Evolutionary conservation across 2,888 invertebrate genomes (phyloP), one percentile per base, ranked within the genome.

Genomic region (Cataglyphis livida): DNA sequence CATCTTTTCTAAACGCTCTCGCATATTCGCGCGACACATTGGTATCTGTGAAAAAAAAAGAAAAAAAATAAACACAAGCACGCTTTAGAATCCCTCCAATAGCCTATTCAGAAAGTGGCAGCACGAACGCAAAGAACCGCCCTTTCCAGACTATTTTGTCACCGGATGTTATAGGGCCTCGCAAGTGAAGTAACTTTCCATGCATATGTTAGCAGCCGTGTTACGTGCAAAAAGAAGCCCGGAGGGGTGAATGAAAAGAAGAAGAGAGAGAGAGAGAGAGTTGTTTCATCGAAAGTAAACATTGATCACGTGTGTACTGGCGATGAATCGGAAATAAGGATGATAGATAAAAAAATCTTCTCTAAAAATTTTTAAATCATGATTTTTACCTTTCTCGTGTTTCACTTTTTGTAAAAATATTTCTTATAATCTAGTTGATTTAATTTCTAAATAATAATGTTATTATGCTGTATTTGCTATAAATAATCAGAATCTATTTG

Each of bases 181-280:
- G 75, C 64, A 35, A 64, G 78, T 71, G 81, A 83, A 85, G 83
- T 82, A 76, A 82, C 81, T 85, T 90, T 92, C 92, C 91, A 92
- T 92, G 92, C 92, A 92, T 92, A 91, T 89, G 87, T 90, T 93
- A 93, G 92, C 90, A 90, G 91, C 82, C 85, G 81, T 81, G 82
- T 68, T 78, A 65, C 68, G 74, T 57, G 74, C 57, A 78, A 79
- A 78, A 73, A 59, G 81, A 76, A 78, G 71, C n/a, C 61, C 41
- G 28, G 38, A 38, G 21, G 25, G 21, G 18, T 6, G 44, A 82
- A 54, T 64, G 32, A 25, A 35, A 51, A 79, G 84, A 79, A 61
- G 28, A 7, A 15, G 59, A 28, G n/a, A 15, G 38, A 54, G 66
- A 28, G 70, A 68, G 9, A 38, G 59, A 21, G 81, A 86, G 66